Conservation (phyloP, 2,113 vertebrate genomes). For the Xiphophorus maculatus region DNA sequence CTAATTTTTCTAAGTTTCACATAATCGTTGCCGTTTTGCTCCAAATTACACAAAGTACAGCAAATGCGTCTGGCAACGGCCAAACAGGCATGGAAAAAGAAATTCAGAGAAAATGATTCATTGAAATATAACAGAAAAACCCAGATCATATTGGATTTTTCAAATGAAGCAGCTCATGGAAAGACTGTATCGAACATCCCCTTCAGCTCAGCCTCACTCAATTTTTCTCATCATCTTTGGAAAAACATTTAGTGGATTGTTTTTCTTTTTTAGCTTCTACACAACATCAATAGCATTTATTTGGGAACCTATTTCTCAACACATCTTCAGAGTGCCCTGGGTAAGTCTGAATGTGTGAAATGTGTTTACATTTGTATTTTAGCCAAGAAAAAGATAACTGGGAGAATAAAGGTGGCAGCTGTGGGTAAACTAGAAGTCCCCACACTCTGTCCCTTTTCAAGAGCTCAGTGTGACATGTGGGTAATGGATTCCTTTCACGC, state of each 20-base stretch:
- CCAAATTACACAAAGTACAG: conserved; percentile 19
- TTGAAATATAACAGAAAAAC: conserved; percentile 53
- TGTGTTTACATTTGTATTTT: conserved; percentile 62
- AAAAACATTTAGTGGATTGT: conserved; percentile 46
- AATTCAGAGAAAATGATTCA: conserved; percentile 19
- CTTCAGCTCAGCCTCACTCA: conserved; percentile 9
- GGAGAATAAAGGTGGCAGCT: conserved; percentile 28
- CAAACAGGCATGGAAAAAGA: conserved; percentile 30
- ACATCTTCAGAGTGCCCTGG: conserved; percentile 34
- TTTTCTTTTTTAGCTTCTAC: conserved; percentile 23
- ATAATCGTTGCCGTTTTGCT: conserved; percentile 35
- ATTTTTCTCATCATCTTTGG: conserved; percentile 30
- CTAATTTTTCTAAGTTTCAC: conserved; percentile 31
- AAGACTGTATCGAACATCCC: conserved; percentile 48
- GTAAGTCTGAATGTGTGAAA: conserved; percentile 29
- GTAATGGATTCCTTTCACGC: conserved; percentile 74
- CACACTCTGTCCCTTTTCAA: conserved; percentile 51
- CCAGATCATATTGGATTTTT: conserved; percentile 65
- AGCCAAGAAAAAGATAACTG: conserved; percentile 26
- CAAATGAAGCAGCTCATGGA: conserved; percentile 59
- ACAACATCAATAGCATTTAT: conserved; percentile 69
- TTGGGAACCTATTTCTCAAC: conserved; percentile 54
- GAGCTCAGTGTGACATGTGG: conserved; percentile 62
- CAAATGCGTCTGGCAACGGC: conserved; percentile 14
- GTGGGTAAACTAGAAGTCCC: conserved; percentile 50